Evolutionary conservation across 2,888 invertebrate genomes (phyloP).

Genomic region (Dynastes maya): DNA sequence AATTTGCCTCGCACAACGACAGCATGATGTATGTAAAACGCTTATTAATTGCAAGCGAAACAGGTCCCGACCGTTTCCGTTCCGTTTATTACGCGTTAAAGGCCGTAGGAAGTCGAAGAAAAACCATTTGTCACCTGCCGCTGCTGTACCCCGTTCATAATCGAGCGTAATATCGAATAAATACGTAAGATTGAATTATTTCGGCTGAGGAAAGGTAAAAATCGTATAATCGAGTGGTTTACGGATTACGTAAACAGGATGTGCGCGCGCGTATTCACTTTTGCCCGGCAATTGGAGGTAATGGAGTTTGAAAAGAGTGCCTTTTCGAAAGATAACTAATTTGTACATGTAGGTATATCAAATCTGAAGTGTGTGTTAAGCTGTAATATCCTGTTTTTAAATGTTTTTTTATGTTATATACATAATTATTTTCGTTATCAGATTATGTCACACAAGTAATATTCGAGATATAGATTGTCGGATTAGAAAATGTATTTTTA

Average conservation of each 20-base stretch:
- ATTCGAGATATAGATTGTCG: no score
- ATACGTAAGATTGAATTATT: no score
- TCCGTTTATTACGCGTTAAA: neutral
- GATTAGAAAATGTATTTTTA: no score
- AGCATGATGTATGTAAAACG: slow-evolving; percentile 8
- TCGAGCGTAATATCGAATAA: no score
- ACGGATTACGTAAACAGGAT: neutral
- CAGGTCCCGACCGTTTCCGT: slow-evolving; percentile 7
- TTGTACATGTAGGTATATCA: neutral
- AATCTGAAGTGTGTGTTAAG: neutral
- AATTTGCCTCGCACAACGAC: neutral
- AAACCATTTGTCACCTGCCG: neutral
- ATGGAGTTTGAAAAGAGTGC: neutral
- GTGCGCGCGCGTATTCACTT: neutral
- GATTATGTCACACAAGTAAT: no score
- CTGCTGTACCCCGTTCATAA: no score
- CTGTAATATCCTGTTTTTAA: neutral
- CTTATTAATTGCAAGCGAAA: slow-evolving; percentile 6
- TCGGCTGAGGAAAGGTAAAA: no score
- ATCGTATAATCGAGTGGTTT: neutral
- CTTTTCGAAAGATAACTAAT: neutral
- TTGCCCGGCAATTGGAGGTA: neutral
- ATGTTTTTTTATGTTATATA: neutral
- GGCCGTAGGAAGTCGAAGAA: neutral
- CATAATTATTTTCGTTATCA: no score